These are phyloP conservation scores for Drosophila takahashii DNA, from an alignment of 1,140 invertebrate genomes.

Conservation along the genomic window DNA sequence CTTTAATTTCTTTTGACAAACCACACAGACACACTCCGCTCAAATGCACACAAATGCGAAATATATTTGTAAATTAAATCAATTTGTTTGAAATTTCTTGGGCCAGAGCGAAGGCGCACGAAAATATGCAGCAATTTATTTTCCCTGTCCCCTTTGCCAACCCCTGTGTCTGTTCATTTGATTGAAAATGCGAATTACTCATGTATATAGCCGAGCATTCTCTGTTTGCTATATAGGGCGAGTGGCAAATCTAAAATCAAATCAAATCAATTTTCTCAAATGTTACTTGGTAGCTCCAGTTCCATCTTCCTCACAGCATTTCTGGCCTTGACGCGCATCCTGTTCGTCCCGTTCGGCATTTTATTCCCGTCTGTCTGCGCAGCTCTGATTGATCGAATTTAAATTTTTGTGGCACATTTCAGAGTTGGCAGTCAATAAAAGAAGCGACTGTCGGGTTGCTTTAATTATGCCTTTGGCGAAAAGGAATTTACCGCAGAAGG, in stretches of 20 bases:
- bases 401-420: slow-evolving; percentile 79
- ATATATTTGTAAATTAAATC: slow-evolving; percentile 76
- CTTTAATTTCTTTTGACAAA: slow-evolving; percentile 76
- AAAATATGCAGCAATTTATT: slow-evolving; percentile 82
- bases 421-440: slow-evolving; percentile 48
- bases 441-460: slow-evolving; percentile 42
- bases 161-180: slow-evolving; percentile 53
- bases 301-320: slow-evolving; percentile 36
- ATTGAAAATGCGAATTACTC: slow-evolving; percentile 79
- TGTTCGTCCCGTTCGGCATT: neutral
- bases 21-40: slow-evolving; percentile 18
- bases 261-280: slow-evolving; percentile 82
- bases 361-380: slow-evolving; percentile 29
- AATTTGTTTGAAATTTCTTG: slow-evolving; percentile 75
- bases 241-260: slow-evolving; percentile 79
- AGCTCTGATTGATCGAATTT: slow-evolving; percentile 77
- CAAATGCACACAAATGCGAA: slow-evolving; percentile 9
- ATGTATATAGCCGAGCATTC: slow-evolving; percentile 61
- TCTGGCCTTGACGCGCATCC: slow-evolving; percentile 47
- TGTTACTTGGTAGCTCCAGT: slow-evolving; percentile 60
- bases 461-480: slow-evolving; percentile 54
- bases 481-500: neutral
- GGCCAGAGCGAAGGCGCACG: slow-evolving; percentile 33
- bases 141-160: slow-evolving; percentile 6
- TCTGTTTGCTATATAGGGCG: slow-evolving; percentile 54